Evolutionary conservation across 1,140 invertebrate species (phyloP).

Genomic region (Lordiphosa clarofinis): DNA sequence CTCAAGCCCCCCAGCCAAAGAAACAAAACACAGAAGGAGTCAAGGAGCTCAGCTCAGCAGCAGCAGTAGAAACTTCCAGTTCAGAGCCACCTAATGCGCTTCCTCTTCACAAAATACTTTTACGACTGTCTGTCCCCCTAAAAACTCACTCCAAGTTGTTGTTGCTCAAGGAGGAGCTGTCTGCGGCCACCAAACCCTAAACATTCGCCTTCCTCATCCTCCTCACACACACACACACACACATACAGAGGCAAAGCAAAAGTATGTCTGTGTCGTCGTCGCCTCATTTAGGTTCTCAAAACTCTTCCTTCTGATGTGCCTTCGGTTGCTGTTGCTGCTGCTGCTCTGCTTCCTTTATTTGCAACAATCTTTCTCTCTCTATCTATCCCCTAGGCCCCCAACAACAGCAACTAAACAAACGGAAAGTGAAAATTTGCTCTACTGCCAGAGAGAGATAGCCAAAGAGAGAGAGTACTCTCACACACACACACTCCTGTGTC

Average conservation of each 20-base stretch:
- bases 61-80: slow-evolving; percentile 30
- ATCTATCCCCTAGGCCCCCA: slow-evolving; percentile 63
- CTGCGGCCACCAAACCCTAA: slow-evolving; percentile 43
- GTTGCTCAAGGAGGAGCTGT: slow-evolving; percentile 45
- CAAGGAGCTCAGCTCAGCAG: slow-evolving; percentile 31
- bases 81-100: slow-evolving; percentile 65
- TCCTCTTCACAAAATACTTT: slow-evolving; percentile 73
- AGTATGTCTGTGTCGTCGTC: slow-evolving; percentile 58
- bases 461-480: slow-evolving; percentile 14
- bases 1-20: slow-evolving; percentile 22
- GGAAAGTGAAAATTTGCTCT: slow-evolving; percentile 78
- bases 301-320: slow-evolving; percentile 68
- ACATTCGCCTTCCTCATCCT: slow-evolving; percentile 20
- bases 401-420: slow-evolving; percentile 52
- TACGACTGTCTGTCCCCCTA: slow-evolving; percentile 51
- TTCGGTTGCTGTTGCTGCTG: slow-evolving; percentile 30
- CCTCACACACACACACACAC: slow-evolving; percentile 47
- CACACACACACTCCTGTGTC: slow-evolving; percentile 17
- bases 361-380: slow-evolving; percentile 30
- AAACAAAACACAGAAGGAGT: slow-evolving; percentile 29
- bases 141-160: slow-evolving; percentile 5
- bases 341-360: slow-evolving; percentile 76
- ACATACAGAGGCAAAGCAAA: slow-evolving; percentile 25
- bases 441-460: slow-evolving; percentile 50
- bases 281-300: slow-evolving; percentile 73